Evolutionary conservation across 2,797 vertebrate genomes (phyloP), one percentile per base, ranked within the genome.

Genomic region (Ctenochaetus hawaiiensis): DNA sequence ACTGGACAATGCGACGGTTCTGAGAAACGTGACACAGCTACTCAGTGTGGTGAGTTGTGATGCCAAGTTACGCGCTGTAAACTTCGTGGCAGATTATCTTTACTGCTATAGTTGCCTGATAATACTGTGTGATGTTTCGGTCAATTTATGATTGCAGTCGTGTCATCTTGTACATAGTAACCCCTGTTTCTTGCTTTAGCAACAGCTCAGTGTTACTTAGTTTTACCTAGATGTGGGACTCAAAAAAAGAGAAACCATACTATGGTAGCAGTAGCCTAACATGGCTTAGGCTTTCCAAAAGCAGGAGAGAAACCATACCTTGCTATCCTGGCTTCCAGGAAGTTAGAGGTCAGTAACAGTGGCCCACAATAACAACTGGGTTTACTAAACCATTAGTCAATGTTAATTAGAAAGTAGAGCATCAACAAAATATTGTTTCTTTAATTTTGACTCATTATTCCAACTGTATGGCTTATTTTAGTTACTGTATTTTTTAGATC

Each of bases 11-110:
- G 58, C 56, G 54, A 52, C 18, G 44, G 30, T 13, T 54, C 65
- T 0, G 72, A 72, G 8, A 91, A 69, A 73, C 79, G 93, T 8
- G 94, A 95, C 81, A 61, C 77, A 1, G 93, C 88, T 0, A 84
- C 94, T 6, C 95, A 95, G 3, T 95, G 94, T 65, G 94, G 95
- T 95, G 82, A 90, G 94, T 88, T 30, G 14, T 4, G 16, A 4
- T 14, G 2, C 23, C 0, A 3, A 10, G 6, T n/a, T 37, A 22
- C 2, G 39, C 1, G 4, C 1, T 34, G 9, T 5, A 5, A 17
- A 8, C 17, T 18, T 39, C 2, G 0, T 6, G 6, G 7, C 3
- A 41, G 11, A 41, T 34, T 34, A 34, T n/a, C 0, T 6, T 22
- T 6, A 23, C 8, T 1, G 2, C 6, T 8, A 2, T 2, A 10